Percentiles rank a stretch among this genome's conserved stretches.
Conservation (phyloP, 2,113 vertebrate species). For the Pogonocichla stellata region DNA sequence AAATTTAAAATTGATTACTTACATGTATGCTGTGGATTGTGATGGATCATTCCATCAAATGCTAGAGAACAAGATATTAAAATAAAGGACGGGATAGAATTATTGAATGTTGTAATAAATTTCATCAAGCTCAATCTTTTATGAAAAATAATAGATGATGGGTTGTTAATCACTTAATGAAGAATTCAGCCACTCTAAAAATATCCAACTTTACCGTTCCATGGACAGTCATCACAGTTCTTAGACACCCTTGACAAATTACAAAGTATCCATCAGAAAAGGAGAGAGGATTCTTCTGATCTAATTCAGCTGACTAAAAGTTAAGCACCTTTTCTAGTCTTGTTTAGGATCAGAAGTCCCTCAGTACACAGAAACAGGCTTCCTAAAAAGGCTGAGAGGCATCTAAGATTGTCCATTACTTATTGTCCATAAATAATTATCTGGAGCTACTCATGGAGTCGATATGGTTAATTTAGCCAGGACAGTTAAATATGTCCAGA, state of each 20-base stretch:
- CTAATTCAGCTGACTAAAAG: not conserved
- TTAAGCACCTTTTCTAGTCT: not conserved
- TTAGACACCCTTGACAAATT: not conserved
- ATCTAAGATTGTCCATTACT: not conserved
- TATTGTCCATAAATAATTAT: not conserved
- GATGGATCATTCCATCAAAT: not conserved
- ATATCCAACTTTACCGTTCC: slow-evolving; percentile 22
- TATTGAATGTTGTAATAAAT: not conserved
- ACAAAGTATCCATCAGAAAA: not conserved
- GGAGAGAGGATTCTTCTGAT: not conserved
- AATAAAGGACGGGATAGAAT: not conserved
- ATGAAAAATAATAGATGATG: not conserved
- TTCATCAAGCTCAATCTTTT: not conserved
- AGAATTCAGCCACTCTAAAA: slow-evolving; percentile 11
- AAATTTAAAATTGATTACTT: not conserved
- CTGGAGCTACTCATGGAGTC: not conserved
- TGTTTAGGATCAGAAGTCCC: not conserved
- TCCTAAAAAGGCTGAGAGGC: not conserved
- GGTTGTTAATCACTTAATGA: not conserved
- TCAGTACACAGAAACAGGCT: not conserved
- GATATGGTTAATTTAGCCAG: not conserved
- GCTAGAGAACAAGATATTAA: not conserved
- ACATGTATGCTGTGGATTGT: not conserved
- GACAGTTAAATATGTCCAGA: not conserved
- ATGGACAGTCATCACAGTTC: not conserved